These are phyloP conservation scores for Tragelaphus buxtoni DNA, from an alignment of 2,113 vertebrate genomes.

Conservation along the genomic window DNA sequence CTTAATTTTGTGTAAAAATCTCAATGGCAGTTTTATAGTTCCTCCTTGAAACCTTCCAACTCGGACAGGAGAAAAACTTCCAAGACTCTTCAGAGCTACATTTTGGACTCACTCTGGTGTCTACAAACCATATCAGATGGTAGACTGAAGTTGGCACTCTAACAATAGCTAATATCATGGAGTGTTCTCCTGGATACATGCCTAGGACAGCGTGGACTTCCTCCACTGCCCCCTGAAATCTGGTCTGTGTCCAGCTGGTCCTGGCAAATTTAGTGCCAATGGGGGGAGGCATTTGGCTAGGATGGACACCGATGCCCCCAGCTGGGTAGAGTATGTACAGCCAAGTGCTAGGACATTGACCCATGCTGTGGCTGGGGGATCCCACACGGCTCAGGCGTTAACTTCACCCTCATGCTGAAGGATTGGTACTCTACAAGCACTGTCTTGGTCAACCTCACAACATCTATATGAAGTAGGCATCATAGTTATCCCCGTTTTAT, in stretches of 20 bases:
- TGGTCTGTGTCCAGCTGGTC: background rate
- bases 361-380: background rate
- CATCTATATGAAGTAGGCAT: background rate
- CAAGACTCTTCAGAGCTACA: background rate
- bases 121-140: background rate
- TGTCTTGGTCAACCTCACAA: background rate
- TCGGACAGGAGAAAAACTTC: background rate
- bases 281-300: background rate
- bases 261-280: fast-evolving
- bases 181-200: constrained; percentile 32
- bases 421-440: background rate
- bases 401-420: background rate
- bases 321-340: background rate
- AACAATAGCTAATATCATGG: background rate
- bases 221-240: background rate
- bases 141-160: background rate
- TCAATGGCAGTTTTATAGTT: background rate
- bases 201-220: constrained; percentile 16
- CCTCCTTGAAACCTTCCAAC: background rate
- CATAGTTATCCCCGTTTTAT: background rate
- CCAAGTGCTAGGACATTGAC: background rate
- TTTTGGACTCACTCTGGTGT: background rate
- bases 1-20: background rate
- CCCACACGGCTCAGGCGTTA: fast-evolving
- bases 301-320: background rate